Evolutionary conservation across 2,113 vertebrate species (phyloP).

Genomic region (Menura novaehollandiae): DNA sequence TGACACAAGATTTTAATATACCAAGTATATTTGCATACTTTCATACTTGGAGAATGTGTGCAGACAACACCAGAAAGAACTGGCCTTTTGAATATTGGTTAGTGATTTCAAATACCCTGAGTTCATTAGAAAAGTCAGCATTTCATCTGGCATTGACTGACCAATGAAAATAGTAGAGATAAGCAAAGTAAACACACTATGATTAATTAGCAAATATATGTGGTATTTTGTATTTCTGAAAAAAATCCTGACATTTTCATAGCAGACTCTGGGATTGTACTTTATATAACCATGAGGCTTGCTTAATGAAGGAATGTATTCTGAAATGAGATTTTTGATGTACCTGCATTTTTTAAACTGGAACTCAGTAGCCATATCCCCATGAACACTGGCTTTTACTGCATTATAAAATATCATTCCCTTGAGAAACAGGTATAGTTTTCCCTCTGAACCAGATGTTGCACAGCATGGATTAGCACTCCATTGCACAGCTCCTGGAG

Average conservation of each 20-base stretch:
- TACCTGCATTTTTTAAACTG: background rate
- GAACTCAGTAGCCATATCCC: background rate
- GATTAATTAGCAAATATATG: conserved; percentile 43
- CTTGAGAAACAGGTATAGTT: background rate
- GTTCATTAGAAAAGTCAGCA: conserved; percentile 39
- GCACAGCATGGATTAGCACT: background rate
- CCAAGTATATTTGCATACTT: conserved; percentile 10
- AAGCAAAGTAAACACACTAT: conserved; percentile 16
- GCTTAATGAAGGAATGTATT: background rate
- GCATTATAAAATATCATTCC: background rate
- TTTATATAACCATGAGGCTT: background rate
- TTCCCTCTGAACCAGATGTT: background rate
- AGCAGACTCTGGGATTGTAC: background rate
- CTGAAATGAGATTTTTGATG: background rate
- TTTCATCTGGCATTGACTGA: background rate
- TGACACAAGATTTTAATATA: conserved; percentile 6
- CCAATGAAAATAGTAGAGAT: background rate
- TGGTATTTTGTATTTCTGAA: conserved; percentile 8
- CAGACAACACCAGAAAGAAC: background rate
- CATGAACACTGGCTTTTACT: background rate
- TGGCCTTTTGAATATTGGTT: conserved; percentile 44
- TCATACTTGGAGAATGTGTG: background rate
- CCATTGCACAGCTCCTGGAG: background rate
- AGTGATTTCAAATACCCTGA: conserved; percentile 59
- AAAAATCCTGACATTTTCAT: conserved; percentile 40